Evolutionary conservation across 2,888 invertebrate species (phyloP).

Genomic region (Lepidochrysops patricia): DNA sequence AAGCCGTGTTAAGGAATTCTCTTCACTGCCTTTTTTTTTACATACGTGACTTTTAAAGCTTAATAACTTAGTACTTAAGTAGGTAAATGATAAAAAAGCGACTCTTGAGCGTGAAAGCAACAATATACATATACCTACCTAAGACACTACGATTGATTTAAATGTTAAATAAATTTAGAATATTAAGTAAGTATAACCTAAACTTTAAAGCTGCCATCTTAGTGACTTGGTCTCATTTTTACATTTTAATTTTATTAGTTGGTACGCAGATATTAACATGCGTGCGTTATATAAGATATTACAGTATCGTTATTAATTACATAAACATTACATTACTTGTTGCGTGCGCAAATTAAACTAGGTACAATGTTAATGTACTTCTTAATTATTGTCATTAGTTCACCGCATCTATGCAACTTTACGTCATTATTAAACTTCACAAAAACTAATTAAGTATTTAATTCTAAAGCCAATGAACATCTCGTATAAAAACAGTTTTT

Average conservation of each 20-base stretch:
- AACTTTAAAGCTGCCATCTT: not conserved
- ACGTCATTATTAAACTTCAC: not conserved
- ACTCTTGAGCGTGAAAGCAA: too few relatives aligned
- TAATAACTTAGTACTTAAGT: too few relatives aligned
- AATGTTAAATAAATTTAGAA: not conserved
- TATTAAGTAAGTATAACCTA: not conserved
- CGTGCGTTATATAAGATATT: not conserved
- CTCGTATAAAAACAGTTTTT: too few relatives aligned
- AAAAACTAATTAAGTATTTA: too few relatives aligned
- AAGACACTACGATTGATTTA: too few relatives aligned
- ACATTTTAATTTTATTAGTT: not conserved
- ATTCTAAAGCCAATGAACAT: too few relatives aligned
- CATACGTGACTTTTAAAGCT: too few relatives aligned
- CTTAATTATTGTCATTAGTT: not conserved
- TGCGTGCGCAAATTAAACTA: not conserved
- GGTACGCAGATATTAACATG: not conserved
- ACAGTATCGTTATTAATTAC: not conserved
- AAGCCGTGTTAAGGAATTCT: too few relatives aligned
- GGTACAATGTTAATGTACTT: not conserved
- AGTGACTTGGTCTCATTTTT: not conserved
- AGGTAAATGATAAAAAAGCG: too few relatives aligned
- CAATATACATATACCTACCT: too few relatives aligned
- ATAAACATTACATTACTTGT: conserved; percentile 3
- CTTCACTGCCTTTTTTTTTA: too few relatives aligned
- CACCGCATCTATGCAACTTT: not conserved